Evolutionary conservation across 2,797 vertebrate genomes (phyloP), one percentile per base, ranked within the genome.

Genomic region (Pempheris klunzingeri): DNA sequence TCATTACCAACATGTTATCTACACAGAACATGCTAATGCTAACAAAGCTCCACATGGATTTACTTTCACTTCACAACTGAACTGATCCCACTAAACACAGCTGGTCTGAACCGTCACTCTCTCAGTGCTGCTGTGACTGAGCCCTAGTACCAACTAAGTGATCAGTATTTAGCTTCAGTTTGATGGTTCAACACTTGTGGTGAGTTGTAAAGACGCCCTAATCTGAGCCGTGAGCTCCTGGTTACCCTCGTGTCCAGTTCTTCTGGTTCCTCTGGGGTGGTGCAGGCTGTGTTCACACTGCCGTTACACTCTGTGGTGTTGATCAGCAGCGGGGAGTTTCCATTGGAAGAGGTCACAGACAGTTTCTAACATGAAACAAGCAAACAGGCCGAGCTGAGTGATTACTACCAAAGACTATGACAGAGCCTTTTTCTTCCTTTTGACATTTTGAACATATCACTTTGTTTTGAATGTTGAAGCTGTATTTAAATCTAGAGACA

Each of bases 221-320:
- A 30, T 34, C 0, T 18, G 22, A 7, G 4, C 8, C 20, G 20
- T 49, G 22, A 41, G 5, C 26, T 18, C 7, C 14, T 88, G 68
- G 1, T 88, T 77, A 96, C 97, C 95, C 96, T 94, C 6, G 95
- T 85, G 3, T 97, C 96, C 7, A 96, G 94, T 34, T 98, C 97
- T 68, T 97, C 97, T 3, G 92, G 92, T 8, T 97, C 97, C 64
- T 98, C 97, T 0, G 95, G 96, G 0, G 94, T 95, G 83, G 96
- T 93, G 55, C 96, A 95, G 12, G 91, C 92, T 20, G 95, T 94
- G 77, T 96, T 95, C 8, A 95, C 83, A 3, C 95, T 97, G 36
- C 97, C 97, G 0, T 97, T 97, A 77, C 95, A 96, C 69, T 97
- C 97, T 13, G 95, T 97, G 50, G 95, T 95, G 91, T 95, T 96